Conservation (phyloP, 2,888 invertebrate species). For the Colostygia pectinataria region DNA sequence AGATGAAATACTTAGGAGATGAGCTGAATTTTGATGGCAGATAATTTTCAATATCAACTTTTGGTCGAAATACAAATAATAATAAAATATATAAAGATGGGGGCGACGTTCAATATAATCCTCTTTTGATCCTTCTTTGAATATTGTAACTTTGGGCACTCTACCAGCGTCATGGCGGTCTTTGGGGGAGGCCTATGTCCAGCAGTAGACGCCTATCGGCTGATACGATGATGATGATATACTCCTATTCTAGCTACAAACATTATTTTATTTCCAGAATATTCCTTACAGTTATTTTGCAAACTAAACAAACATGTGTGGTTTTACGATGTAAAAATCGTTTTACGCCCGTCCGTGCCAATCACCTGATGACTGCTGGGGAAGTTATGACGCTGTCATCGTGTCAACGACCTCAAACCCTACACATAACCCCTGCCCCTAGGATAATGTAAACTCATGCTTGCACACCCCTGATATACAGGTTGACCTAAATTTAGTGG, state of each 20-base stretch:
- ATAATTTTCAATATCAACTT: constrained; percentile 15
- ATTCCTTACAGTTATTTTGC: background rate
- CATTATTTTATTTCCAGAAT: background rate
- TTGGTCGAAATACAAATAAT: background rate
- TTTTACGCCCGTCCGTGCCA: constrained; percentile 13
- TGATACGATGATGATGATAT: too few relatives aligned
- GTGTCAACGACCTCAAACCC: constrained; percentile 20
- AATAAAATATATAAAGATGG: too few relatives aligned
- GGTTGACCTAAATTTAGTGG: too few relatives aligned
- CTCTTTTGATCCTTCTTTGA: too few relatives aligned
- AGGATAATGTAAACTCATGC: background rate
- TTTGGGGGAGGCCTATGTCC: too few relatives aligned
- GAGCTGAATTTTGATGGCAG: constrained; percentile 18
- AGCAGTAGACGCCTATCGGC: too few relatives aligned
- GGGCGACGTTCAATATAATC: too few relatives aligned
- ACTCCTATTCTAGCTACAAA: background rate
- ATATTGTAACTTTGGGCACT: too few relatives aligned
- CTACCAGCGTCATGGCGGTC: background rate
- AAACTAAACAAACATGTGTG: background rate
- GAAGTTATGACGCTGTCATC: constrained; percentile 1
- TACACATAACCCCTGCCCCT: background rate
- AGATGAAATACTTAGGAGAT: constrained; percentile 21
- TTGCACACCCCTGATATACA: background rate
- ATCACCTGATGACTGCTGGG: constrained; percentile 6
- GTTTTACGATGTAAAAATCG: constrained; percentile 5